phyloP scores from a whole-genome alignment of 2,797 vertebrate genomes.

The Sebastes oblongus region DNA sequence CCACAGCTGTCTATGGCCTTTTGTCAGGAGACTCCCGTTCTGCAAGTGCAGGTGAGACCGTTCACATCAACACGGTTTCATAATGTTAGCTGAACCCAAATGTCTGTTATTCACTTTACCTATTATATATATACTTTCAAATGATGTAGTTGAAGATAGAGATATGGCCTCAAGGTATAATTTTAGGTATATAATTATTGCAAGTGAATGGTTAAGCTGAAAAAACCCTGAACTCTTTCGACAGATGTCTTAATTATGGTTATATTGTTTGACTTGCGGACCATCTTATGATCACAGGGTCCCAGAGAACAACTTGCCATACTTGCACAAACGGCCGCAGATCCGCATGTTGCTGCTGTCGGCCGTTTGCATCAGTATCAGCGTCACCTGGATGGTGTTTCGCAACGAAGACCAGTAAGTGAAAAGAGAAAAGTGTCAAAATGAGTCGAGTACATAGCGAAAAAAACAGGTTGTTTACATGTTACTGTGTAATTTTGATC shows the following conservation, averaged over 20 bases:
- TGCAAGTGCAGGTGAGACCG: slow-evolving; percentile 90
- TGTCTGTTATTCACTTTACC: background rate
- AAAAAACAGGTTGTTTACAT: background rate
- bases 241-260: background rate
- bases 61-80: background rate
- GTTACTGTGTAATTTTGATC: background rate
- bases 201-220: background rate
- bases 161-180: no score
- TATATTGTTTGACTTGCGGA: background rate
- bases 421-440: slow-evolving; percentile 65
- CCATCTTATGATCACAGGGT: slow-evolving; percentile 77
- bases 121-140: background rate
- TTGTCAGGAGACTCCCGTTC: slow-evolving; percentile 89
- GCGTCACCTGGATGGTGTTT: slow-evolving; percentile 92
- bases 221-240: background rate
- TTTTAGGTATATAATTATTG: background rate
- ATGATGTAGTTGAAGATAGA: background rate
- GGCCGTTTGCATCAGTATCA: slow-evolving; percentile 85
- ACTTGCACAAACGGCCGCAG: slow-evolving; percentile 92
- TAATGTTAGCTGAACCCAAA: background rate
- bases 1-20: slow-evolving; percentile 93
- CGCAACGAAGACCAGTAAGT: slow-evolving; percentile 97
- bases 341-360: slow-evolving; percentile 90
- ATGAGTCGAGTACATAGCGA: background rate
- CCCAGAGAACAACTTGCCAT: slow-evolving; percentile 92